phyloP scores from a whole-genome alignment of 2,888 invertebrate species.

The Phymatocera aterrima region DNA sequence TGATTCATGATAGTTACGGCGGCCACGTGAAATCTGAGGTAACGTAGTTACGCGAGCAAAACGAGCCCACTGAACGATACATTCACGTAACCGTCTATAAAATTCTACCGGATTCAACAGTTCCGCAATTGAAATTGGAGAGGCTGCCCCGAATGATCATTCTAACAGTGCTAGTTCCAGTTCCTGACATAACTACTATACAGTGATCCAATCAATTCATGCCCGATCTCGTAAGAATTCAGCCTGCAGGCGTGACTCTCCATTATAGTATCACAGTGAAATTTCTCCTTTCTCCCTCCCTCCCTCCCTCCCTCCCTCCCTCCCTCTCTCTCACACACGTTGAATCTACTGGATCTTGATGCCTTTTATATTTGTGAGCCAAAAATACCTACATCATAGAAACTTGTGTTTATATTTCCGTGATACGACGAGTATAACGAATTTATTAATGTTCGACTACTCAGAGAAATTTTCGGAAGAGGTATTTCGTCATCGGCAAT shows the following conservation, averaged over 20 bases:
- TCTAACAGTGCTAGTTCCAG: conserved; percentile 13
- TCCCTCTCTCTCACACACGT: not conserved
- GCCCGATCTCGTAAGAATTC: conserved; percentile 5
- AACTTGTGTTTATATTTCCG: not conserved
- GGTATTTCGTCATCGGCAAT: not conserved
- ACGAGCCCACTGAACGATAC: conserved; percentile 3
- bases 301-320: not conserved
- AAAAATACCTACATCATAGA: not conserved
- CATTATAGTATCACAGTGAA: conserved; percentile 5
- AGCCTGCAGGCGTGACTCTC: not conserved
- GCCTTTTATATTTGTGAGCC: not conserved
- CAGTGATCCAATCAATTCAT: conserved; percentile 23
- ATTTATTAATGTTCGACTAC: conserved; percentile 1
- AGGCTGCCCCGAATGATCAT: conserved; percentile 9
- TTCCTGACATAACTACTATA: conserved; percentile 24
- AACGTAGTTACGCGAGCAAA: conserved; percentile 37
- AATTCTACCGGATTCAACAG: conserved; percentile 7
- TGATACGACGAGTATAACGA: not conserved
- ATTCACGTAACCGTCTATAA: conserved; percentile 30
- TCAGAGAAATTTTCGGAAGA: conserved; percentile 12
- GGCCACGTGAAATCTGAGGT: conserved; percentile 7
- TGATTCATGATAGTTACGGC: conserved; percentile 36
- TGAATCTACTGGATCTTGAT: not conserved
- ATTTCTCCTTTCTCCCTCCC: conserved; percentile 6
- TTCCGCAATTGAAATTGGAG: conserved; percentile 37